A percentile compares a stretch with the other conserved stretches of the same genome.
Conservation (phyloP, 2,113 vertebrate species). For the Engraulis encrasicolus region DNA sequence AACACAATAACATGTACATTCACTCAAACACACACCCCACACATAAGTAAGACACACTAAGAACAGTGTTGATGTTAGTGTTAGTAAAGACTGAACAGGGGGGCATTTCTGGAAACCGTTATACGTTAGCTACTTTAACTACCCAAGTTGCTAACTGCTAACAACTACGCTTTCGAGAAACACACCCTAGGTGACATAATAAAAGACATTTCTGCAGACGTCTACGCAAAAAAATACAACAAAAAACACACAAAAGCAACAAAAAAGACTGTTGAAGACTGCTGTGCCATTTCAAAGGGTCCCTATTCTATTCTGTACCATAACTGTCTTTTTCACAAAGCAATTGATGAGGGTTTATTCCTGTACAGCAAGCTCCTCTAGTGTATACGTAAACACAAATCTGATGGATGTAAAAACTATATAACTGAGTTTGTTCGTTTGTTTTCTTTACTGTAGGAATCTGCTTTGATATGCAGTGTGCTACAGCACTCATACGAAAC, state of each 20-base stretch:
- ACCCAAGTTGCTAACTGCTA: no score
- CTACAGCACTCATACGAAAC: neutral
- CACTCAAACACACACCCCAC: no score
- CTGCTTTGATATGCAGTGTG: conserved; percentile 7
- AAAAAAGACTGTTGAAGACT: neutral
- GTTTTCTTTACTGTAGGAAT: neutral
- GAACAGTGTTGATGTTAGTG: no score
- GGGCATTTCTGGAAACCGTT: no score
- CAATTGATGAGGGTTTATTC: conserved; percentile 11
- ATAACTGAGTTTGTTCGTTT: neutral
- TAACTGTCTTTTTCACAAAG: neutral
- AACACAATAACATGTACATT: no score
- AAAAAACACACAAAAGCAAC: neutral
- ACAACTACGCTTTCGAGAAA: no score
- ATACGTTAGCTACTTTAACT: no score
- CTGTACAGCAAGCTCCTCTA: neutral
- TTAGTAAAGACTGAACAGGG: no score
- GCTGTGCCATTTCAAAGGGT: neutral
- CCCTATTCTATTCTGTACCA: no score
- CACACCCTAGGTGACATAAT: no score
- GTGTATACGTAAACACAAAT: neutral
- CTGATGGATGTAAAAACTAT: conserved; percentile 9
- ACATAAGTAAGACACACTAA: neutral
- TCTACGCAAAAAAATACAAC: neutral
- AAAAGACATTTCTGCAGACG: no score